These are phyloP conservation scores for Melipona quadrifasciata DNA, from an alignment of 1,140 invertebrate genomes.

Conservation along the genomic window DNA sequence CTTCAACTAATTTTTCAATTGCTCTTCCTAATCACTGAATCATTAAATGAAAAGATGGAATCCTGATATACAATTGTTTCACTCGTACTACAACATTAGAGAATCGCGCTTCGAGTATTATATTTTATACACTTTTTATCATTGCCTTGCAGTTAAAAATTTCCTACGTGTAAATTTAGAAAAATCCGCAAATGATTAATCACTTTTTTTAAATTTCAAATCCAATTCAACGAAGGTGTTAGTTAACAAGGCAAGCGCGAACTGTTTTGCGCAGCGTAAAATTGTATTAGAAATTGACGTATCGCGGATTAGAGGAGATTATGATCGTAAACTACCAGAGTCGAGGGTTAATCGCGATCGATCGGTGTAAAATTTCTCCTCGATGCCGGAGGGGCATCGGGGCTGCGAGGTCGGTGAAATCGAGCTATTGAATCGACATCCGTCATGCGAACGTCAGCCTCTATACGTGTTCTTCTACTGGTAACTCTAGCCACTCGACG, in stretches of 20 bases:
- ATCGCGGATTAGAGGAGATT: neutral
- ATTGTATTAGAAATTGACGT: neutral
- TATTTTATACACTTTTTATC: too few relatives aligned
- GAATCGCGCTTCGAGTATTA: too few relatives aligned
- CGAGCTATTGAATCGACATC: constrained; percentile 78
- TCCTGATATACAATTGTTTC: too few relatives aligned
- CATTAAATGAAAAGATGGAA: too few relatives aligned
- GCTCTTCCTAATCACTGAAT: neutral
- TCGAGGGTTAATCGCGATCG: constrained; percentile 58
- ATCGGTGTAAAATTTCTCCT: constrained; percentile 68
- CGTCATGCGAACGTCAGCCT: constrained; percentile 76
- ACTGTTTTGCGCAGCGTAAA: neutral
- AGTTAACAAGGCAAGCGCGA: neutral
- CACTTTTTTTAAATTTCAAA: too few relatives aligned
- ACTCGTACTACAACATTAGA: too few relatives aligned
- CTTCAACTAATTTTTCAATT: neutral
- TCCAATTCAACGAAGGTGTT: neutral
- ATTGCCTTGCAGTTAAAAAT: too few relatives aligned
- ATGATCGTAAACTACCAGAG: neutral
- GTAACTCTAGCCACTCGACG: constrained; percentile 75
- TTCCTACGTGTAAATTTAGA: too few relatives aligned
- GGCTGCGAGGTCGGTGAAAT: constrained; percentile 73
- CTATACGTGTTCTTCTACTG: constrained; percentile 66
- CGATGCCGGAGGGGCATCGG: constrained; percentile 64
- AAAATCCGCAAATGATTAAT: too few relatives aligned